Percentiles rank a stretch among this genome's conserved stretches.
Evolutionary conservation across 2,113 vertebrate genomes (phyloP).

Genomic region (Mobula birostris): DNA sequence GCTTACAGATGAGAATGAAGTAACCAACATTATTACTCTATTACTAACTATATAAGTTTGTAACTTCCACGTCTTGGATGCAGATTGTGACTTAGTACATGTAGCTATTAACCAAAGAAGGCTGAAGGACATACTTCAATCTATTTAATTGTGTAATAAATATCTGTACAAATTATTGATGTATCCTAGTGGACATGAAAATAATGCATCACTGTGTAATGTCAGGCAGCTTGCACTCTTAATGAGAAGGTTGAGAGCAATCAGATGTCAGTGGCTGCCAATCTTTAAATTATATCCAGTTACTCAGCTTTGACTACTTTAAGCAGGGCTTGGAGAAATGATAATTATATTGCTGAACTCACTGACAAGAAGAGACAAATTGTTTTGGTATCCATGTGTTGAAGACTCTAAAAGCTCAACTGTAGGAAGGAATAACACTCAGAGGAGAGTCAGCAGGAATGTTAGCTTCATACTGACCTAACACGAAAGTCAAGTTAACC

Average conservation of each 20-base stretch:
- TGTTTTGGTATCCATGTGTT: background rate
- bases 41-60: background rate
- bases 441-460: background rate
- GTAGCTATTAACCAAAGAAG: background rate
- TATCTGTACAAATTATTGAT: constrained; percentile 16
- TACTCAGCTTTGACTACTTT: background rate
- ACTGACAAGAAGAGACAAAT: constrained; percentile 32
- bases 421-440: background rate
- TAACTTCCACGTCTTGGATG: background rate
- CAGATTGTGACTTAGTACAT: background rate
- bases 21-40: background rate
- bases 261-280: background rate
- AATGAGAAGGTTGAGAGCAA: background rate
- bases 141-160: constrained; percentile 30
- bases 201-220: background rate
- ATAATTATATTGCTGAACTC: constrained; percentile 28
- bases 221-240: background rate
- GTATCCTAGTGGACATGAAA: background rate
- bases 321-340: background rate
- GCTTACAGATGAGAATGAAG: background rate
- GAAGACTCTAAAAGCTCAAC: background rate
- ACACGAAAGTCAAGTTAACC: background rate
- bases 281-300: constrained; percentile 9
- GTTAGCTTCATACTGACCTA: background rate
- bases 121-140: background rate